phyloP scores from a whole-genome alignment of 2,888 invertebrate genomes.

The Epirrhoe alternata region DNA sequence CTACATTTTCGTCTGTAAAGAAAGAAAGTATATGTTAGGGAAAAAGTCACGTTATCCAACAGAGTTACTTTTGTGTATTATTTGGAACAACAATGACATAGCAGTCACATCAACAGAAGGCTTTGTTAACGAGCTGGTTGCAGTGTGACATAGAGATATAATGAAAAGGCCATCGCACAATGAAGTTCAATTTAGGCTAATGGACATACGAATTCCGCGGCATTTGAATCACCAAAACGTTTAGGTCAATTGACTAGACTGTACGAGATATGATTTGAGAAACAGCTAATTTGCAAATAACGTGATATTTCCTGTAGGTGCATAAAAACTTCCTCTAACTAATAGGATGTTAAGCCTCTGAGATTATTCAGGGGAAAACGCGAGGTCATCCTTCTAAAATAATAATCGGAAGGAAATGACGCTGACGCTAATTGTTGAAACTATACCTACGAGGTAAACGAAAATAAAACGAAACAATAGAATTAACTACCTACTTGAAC shows the following conservation, averaged over 20 bases:
- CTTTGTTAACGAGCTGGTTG: slow-evolving; percentile 57
- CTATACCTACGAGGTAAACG: neutral
- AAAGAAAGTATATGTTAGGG: slow-evolving; percentile 67
- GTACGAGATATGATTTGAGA: slow-evolving; percentile 1
- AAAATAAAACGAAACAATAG: too few species aligned
- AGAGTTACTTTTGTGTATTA: slow-evolving; percentile 60
- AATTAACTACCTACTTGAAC: too few species aligned
- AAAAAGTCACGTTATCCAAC: slow-evolving; percentile 56
- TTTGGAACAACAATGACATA: slow-evolving; percentile 54
- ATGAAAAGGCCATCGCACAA: slow-evolving; percentile 65
- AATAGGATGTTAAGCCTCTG: neutral
- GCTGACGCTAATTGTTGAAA: neutral
- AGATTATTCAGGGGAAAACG: slow-evolving; percentile 8
- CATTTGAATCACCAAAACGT: slow-evolving; percentile 43
- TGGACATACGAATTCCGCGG: slow-evolving; percentile 61
- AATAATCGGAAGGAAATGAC: slow-evolving; percentile 1
- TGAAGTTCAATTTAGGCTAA: slow-evolving; percentile 73
- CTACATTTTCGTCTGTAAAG: slow-evolving; percentile 83
- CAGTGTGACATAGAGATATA: slow-evolving; percentile 59
- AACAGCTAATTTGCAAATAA: slow-evolving; percentile 7
- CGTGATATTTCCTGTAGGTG: slow-evolving; percentile 10
- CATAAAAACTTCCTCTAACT: neutral
- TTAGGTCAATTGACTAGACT: slow-evolving; percentile 26
- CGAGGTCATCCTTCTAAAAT: slow-evolving; percentile 5
- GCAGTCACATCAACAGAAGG: slow-evolving; percentile 48